phyloP scores from a whole-genome alignment of 2,888 invertebrate genomes.

The Tetheella fluctuosa region DNA sequence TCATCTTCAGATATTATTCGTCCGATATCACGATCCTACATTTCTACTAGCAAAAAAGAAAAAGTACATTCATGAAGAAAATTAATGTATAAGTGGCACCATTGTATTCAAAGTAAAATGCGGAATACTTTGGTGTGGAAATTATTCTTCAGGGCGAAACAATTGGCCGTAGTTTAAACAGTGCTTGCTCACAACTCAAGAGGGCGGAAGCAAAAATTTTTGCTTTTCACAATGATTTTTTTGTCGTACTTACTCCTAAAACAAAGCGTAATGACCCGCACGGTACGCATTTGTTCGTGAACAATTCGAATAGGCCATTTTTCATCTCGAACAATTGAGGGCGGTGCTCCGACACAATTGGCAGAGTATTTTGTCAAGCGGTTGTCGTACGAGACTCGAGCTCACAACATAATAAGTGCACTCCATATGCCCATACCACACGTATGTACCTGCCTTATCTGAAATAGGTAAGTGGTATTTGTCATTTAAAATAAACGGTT shows the following conservation, averaged over 20 bases:
- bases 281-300: slow-evolving; percentile 82
- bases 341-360: slow-evolving; percentile 81
- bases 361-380: slow-evolving; percentile 83
- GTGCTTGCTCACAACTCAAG: slow-evolving; percentile 65
- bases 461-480: slow-evolving; percentile 13
- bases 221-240: slow-evolving; percentile 73
- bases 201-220: slow-evolving; percentile 72
- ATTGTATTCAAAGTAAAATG: slow-evolving; percentile 42
- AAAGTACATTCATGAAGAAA: slow-evolving; percentile 16
- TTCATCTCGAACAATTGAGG: slow-evolving; percentile 83
- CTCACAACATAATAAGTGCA: slow-evolving; percentile 71
- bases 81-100: slow-evolving; percentile 31
- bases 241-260: slow-evolving; percentile 79
- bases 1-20: slow-evolving; percentile 59
- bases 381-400: slow-evolving; percentile 73
- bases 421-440: slow-evolving; percentile 57
- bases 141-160: slow-evolving; percentile 61
- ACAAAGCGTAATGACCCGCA: slow-evolving; percentile 83
- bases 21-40: slow-evolving; percentile 36
- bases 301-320: slow-evolving; percentile 83
- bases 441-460: slow-evolving; percentile 21
- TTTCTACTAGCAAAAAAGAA: not conserved
- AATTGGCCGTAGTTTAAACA: slow-evolving; percentile 70
- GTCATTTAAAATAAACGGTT: not conserved
- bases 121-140: slow-evolving; percentile 43